Evolutionary conservation across 1,140 invertebrate genomes (phyloP).

Genomic region (Drosophila rhopaloa): DNA sequence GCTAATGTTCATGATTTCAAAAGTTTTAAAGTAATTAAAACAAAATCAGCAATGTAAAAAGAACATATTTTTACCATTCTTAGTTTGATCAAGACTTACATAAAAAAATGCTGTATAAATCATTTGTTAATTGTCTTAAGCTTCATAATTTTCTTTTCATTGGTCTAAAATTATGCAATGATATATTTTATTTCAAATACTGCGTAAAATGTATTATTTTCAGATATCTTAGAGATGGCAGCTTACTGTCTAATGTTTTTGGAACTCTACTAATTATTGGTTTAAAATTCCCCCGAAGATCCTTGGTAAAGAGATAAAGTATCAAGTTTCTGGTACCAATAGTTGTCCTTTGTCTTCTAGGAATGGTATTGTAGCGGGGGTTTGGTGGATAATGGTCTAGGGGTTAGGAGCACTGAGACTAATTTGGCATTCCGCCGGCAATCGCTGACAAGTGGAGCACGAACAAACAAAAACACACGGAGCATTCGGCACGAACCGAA

Average conservation of each 20-base stretch:
- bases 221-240: too few relatives aligned
- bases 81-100: neutral
- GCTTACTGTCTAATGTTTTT: too few relatives aligned
- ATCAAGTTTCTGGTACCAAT: neutral
- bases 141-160: too few relatives aligned
- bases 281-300: neutral
- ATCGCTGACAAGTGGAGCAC: conserved; percentile 68
- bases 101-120: neutral
- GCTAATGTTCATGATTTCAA: neutral
- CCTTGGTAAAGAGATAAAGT: neutral
- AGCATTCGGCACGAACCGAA: conserved; percentile 35
- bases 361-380: neutral
- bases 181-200: too few relatives aligned
- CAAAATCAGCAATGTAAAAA: too few relatives aligned
- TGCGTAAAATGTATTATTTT: too few relatives aligned
- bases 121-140: too few relatives aligned
- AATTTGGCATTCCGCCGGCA: conserved; percentile 75
- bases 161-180: too few relatives aligned
- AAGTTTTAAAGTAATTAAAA: neutral
- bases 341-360: conserved; percentile 1
- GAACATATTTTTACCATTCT: too few relatives aligned
- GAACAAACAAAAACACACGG: conserved; percentile 46
- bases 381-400: neutral
- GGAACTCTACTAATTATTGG: neutral
- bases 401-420: conserved; percentile 36